Evolutionary conservation across 2,888 invertebrate species (phyloP).

Genomic region (Aelia acuminata): DNA sequence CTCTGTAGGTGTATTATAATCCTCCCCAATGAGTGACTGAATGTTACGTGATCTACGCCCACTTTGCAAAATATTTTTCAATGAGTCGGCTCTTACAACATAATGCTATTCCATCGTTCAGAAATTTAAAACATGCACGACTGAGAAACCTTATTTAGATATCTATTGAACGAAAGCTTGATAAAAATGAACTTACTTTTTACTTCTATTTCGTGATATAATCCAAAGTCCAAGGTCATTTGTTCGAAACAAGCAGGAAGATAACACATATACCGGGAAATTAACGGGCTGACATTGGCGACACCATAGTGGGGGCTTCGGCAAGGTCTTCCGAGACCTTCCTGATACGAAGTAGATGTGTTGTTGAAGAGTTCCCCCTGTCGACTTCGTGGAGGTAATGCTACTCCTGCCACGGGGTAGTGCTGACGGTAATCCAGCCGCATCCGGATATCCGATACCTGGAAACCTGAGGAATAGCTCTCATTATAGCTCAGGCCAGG

Average conservation of each 20-base stretch:
- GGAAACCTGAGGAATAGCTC: slow-evolving; percentile 6
- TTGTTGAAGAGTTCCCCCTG: not conserved
- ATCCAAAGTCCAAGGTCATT: not conserved
- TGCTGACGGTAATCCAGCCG: slow-evolving; percentile 10
- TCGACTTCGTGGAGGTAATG: not conserved
- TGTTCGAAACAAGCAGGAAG: not conserved
- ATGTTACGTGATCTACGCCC: no score
- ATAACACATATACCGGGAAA: slow-evolving; percentile 19
- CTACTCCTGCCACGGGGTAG: not conserved
- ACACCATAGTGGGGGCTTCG: not conserved
- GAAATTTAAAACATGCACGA: not conserved
- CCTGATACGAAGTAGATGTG: not conserved
- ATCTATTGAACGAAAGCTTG: not conserved
- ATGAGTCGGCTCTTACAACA: no score
- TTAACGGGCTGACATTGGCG: not conserved
- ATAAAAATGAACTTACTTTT: not conserved
- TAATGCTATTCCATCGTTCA: no score
- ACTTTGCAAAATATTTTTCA: no score
- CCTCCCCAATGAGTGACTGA: no score
- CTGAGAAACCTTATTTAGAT: not conserved
- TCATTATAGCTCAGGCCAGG: not conserved
- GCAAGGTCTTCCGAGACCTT: not conserved
- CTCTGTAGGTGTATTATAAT: no score
- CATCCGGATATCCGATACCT: slow-evolving; percentile 41
- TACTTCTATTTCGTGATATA: not conserved